A percentile compares a stretch with the other conserved stretches of the same genome.
phyloP scores from a whole-genome alignment of 2,797 vertebrate genomes.

The Cottoperca gobio region DNA sequence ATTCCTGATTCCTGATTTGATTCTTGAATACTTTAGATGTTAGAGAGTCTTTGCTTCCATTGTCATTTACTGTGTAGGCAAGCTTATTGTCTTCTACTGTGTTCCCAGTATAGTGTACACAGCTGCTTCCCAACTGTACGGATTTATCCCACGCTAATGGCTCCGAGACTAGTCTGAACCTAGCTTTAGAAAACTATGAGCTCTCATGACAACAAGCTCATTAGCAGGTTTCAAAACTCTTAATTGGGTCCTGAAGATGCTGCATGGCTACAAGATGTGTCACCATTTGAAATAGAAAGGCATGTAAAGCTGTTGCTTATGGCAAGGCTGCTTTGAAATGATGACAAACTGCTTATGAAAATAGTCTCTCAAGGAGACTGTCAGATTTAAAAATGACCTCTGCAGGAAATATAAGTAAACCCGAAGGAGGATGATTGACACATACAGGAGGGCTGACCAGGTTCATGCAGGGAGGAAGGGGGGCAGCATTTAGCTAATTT shows the following conservation, averaged over 20 bases:
- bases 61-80: slow-evolving; percentile 13
- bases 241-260: slow-evolving; percentile 69
- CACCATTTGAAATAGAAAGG: slow-evolving; percentile 76
- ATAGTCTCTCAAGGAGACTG: slow-evolving; percentile 73
- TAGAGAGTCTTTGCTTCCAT: not conserved
- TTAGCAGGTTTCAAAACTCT: slow-evolving; percentile 54
- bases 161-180: slow-evolving; percentile 34
- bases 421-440: slow-evolving; percentile 33
- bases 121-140: slow-evolving; percentile 39
- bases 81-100: not conserved
- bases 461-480: slow-evolving; percentile 5
- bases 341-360: slow-evolving; percentile 71
- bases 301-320: slow-evolving; percentile 60
- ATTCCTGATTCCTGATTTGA: not conserved
- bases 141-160: slow-evolving; percentile 43
- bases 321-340: slow-evolving; percentile 62
- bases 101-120: slow-evolving; percentile 18
- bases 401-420: slow-evolving; percentile 59
- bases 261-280: slow-evolving; percentile 52
- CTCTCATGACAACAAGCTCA: slow-evolving; percentile 51
- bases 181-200: slow-evolving; percentile 41
- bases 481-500: not conserved
- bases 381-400: slow-evolving; percentile 67
- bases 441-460: slow-evolving; percentile 25
- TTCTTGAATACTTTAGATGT: not conserved